phyloP scores from a whole-genome alignment of 1,140 invertebrate species.

The Drosophila kanapiae region DNA sequence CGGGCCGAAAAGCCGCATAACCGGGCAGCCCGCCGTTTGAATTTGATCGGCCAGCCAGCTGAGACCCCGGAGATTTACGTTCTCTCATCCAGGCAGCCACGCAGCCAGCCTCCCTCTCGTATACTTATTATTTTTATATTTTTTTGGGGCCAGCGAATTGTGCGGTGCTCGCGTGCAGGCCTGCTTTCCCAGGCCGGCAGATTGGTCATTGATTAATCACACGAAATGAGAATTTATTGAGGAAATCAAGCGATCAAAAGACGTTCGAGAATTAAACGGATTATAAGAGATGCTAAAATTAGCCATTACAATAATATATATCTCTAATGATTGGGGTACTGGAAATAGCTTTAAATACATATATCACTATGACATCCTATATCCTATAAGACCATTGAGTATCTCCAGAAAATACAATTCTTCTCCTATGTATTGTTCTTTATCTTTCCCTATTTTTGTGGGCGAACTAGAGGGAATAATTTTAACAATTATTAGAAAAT shows the following conservation, averaged over 20 bases:
- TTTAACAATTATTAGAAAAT: no score
- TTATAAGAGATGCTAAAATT: constrained; percentile 32
- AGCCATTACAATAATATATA: constrained; percentile 32
- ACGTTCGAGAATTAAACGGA: constrained; percentile 20
- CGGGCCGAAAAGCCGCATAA: constrained; percentile 27
- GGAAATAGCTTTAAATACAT: constrained; percentile 2
- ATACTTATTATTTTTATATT: constrained; percentile 15
- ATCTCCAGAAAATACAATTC: not conserved
- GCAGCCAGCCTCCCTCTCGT: not conserved
- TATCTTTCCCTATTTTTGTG: no score
- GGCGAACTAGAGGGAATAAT: no score
- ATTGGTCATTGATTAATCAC: constrained; percentile 46
- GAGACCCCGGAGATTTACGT: constrained; percentile 52
- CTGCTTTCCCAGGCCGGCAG: constrained; percentile 23
- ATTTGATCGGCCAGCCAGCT: constrained; percentile 41
- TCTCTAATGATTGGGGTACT: constrained; percentile 3
- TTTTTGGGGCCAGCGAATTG: not conserved
- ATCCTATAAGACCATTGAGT: not conserved
- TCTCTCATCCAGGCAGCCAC: constrained; percentile 12
- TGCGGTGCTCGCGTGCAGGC: constrained; percentile 10
- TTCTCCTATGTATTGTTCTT: not conserved
- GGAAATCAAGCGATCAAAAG: constrained; percentile 47
- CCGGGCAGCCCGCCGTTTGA: constrained; percentile 22
- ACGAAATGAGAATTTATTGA: constrained; percentile 48
- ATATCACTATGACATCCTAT: not conserved